Evolutionary conservation across 2,797 vertebrate species (phyloP), one percentile per base, ranked within the genome.

Genomic region (Cryptoprocta ferox): DNA sequence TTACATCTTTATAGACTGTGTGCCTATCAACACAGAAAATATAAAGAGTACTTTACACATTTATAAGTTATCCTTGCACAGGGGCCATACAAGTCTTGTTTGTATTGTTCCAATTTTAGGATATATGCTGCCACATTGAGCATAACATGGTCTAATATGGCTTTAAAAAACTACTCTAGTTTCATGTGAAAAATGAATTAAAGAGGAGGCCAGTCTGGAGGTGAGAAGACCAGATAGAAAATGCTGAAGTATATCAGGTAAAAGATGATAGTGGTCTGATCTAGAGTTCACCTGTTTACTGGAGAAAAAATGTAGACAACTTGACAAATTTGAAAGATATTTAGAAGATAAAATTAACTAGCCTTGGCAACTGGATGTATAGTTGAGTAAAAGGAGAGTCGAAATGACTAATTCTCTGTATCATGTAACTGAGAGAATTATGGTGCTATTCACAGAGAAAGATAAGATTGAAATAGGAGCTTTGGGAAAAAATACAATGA

Each of bases 261-360:
- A 93, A 89, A 89, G 50, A 78, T 48, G 59, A 75, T 0, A 42
- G 73, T 53, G 13, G n/a, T 59, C 32, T 85, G 56, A 80, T 61
- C 21, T 71, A 81, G 56, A 95, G 13, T 45, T 91, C 65, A n/a
- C 21, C 61, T 66, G 50, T 68, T 13, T 63, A 68, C 21, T 78
- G 18, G 28, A 92, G 28, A 84, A 95, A 21, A 84, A 35, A 35
- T 35, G 4, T 13, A 88, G 83, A 45, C 19, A 48, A 24, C 56
- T 59, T 59, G 19, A 83, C 37, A 14, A 45, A 75, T 48, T 76
- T 92, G 75, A 71, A 80, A 56, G 42, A 56, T 88, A 66, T 59
- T 92, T 76, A 82, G 66, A n/a, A 82, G 35, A 92, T 32, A 85
- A 70, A 61, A 90, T 61, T 87, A 61, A 76, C 59, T 76, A 65